A percentile compares a stretch with the other conserved stretches of the same genome.
Evolutionary conservation across 2,888 invertebrate species (phyloP).

Genomic region (Liopterus haemorrhoidalis): DNA sequence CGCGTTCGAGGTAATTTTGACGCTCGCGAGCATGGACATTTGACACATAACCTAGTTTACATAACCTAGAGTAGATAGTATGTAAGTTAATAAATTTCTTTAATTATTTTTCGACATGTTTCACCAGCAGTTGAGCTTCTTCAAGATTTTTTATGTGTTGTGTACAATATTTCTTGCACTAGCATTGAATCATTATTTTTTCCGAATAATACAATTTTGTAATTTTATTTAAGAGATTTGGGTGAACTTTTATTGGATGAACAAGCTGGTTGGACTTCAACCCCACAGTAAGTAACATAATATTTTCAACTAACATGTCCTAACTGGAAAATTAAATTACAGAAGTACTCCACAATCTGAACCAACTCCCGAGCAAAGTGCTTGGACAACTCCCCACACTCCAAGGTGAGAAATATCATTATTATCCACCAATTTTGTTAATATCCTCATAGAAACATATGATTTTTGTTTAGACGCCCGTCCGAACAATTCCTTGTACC

Average conservation of each 20-base stretch:
- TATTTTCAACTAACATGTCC: neutral
- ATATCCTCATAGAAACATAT: neutral
- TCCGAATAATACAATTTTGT: slow-evolving; percentile 1
- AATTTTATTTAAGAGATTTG: slow-evolving; percentile 15
- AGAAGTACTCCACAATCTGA: slow-evolving; percentile 17
- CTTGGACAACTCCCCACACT: slow-evolving; percentile 35
- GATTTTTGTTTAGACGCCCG: slow-evolving; percentile 11
- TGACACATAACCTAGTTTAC: too few species aligned
- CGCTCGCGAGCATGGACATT: too few species aligned
- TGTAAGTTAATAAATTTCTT: too few species aligned
- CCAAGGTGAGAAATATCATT: slow-evolving; percentile 31
- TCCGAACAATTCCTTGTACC: slow-evolving; percentile 20
- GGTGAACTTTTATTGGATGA: slow-evolving; percentile 15
- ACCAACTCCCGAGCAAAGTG: slow-evolving; percentile 25
- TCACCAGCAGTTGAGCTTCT: too few species aligned
- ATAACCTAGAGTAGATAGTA: too few species aligned
- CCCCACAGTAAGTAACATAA: slow-evolving; percentile 15
- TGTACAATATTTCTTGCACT: too few species aligned
- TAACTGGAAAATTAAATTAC: neutral
- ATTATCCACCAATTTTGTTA: neutral
- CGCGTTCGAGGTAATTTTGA: too few species aligned
- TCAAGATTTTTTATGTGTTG: too few species aligned
- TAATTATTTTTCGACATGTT: too few species aligned
- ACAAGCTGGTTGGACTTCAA: slow-evolving; percentile 14
- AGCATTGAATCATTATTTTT: slow-evolving; percentile 4